Conservation (phyloP, 2,888 invertebrate species). For the Magallana nippona region DNA sequence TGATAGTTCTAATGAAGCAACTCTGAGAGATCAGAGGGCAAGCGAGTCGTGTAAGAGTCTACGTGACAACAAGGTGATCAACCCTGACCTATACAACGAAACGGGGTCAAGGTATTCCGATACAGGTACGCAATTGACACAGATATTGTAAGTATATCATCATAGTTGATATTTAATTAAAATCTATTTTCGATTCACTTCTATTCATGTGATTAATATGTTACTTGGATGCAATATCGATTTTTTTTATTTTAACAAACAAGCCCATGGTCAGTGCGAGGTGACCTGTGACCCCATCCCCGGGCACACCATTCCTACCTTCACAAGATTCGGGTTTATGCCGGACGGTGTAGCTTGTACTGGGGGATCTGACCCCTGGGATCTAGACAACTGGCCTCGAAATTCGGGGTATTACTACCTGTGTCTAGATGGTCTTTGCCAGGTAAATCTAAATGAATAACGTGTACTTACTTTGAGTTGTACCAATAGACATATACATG, state of each 20-base stretch:
- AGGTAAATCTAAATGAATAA: slow-evolving; percentile 30
- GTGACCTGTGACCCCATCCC: slow-evolving; percentile 40
- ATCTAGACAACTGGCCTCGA: slow-evolving; percentile 45
- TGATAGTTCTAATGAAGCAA: neutral
- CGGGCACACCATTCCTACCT: slow-evolving; percentile 27
- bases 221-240: too few species aligned
- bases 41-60: slow-evolving; percentile 37
- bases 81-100: slow-evolving; percentile 26
- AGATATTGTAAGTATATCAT: neutral
- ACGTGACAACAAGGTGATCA: slow-evolving; percentile 26
- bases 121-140: neutral
- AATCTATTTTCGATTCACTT: neutral
- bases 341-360: slow-evolving; percentile 50
- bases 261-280: slow-evolving; percentile 51
- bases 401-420: slow-evolving; percentile 38
- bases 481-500: neutral
- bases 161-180: too few species aligned
- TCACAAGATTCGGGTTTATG: slow-evolving; percentile 49
- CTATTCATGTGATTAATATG: too few species aligned
- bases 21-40: slow-evolving; percentile 39
- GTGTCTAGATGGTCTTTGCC: slow-evolving; percentile 51
- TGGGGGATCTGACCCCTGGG: slow-evolving; percentile 34
- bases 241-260: too few species aligned
- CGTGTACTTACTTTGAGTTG: too few species aligned
- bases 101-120: slow-evolving; percentile 35